phyloP scores from a whole-genome alignment of 2,888 invertebrate genomes.

The Sesamia inferens region DNA sequence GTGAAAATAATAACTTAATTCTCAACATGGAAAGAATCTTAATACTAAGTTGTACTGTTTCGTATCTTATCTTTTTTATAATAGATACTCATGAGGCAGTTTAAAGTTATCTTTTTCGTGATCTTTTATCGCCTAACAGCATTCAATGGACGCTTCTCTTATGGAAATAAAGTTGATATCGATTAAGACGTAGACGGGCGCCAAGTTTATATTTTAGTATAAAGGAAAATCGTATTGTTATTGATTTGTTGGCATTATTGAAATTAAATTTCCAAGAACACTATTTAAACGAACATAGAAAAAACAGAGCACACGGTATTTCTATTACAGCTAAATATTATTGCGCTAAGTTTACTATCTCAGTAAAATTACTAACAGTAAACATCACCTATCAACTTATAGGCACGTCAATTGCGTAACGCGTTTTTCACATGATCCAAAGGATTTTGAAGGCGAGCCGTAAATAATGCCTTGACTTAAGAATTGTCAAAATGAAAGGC shows the following conservation, averaged over 20 bases:
- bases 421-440: background rate
- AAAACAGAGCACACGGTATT: background rate
- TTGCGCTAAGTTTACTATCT: background rate
- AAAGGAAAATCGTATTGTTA: background rate
- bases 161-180: slow-evolving; percentile 34
- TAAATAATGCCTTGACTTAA: background rate
- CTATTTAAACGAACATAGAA: background rate
- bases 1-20: slow-evolving; percentile 18
- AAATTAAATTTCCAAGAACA: background rate
- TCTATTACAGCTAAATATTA: background rate
- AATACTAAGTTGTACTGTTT: slow-evolving; percentile 13
- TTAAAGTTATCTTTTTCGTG: slow-evolving; percentile 33
- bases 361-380: no score
- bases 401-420: background rate
- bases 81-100: slow-evolving; percentile 32
- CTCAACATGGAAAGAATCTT: slow-evolving; percentile 12
- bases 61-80: slow-evolving; percentile 39
- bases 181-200: slow-evolving; percentile 27
- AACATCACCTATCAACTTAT: background rate
- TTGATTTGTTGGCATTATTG: background rate
- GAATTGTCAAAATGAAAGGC: background rate
- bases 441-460: background rate
- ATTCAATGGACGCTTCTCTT: slow-evolving; percentile 47
- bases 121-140: slow-evolving; percentile 48
- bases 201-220: slow-evolving; percentile 5